A percentile compares a stretch with the other conserved stretches of the same genome.
These are phyloP conservation scores for Corvus hawaiiensis DNA, from an alignment of 2,113 vertebrate species.

Conservation along the genomic window DNA sequence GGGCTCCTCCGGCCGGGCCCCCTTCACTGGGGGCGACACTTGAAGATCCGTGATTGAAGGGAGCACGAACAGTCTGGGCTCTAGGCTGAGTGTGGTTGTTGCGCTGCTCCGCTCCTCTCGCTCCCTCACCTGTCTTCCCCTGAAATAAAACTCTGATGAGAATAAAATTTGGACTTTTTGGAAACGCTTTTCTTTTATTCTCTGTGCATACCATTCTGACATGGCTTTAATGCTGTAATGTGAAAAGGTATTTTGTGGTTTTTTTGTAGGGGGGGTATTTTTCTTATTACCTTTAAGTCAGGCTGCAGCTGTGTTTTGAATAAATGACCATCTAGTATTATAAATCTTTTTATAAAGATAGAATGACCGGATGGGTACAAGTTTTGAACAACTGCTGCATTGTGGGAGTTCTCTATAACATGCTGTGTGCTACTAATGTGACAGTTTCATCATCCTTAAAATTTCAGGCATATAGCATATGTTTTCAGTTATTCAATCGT, in stretches of 20 bases:
- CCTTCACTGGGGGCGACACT: neutral
- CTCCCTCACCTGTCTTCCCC: neutral
- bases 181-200: neutral
- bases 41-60: neutral
- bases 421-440: conserved; percentile 42
- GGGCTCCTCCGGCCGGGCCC: neutral
- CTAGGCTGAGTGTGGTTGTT: neutral
- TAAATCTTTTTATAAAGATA: conserved; percentile 34
- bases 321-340: conserved; percentile 39
- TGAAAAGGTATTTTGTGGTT: neutral
- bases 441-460: conserved; percentile 64
- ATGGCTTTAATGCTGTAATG: neutral
- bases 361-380: conserved; percentile 36
- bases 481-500: conserved; percentile 41
- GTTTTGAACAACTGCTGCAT: conserved; percentile 62
- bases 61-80: neutral
- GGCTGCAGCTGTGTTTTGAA: conserved; percentile 48
- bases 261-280: neutral
- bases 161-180: conserved; percentile 18
- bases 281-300: neutral
- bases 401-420: conserved; percentile 60
- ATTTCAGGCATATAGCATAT: conserved; percentile 61
- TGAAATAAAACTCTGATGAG: neutral
- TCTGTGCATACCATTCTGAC: neutral
- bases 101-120: neutral